phyloP scores from a whole-genome alignment of 1,140 invertebrate genomes.

The Spodoptera frugiperda region DNA sequence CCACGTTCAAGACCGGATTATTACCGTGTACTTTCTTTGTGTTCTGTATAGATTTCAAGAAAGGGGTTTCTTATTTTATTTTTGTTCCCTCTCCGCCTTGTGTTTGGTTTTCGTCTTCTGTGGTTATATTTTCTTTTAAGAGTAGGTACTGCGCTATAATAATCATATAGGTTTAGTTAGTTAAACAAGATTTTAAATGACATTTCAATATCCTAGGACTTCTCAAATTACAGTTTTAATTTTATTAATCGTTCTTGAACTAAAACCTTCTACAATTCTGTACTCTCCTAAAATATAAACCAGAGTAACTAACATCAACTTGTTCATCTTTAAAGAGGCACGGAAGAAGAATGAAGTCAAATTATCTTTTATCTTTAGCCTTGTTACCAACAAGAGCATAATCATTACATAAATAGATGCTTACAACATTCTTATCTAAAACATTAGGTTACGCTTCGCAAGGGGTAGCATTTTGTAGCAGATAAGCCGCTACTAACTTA shows the following conservation, averaged over 20 bases:
- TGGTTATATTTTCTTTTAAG: background rate
- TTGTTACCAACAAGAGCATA: background rate
- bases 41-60: background rate
- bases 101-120: background rate
- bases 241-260: no score
- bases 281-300: no score
- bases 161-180: background rate
- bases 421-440: background rate
- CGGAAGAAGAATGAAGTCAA: background rate
- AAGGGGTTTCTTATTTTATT: background rate
- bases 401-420: constrained; percentile 5
- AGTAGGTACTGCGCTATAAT: no score
- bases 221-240: no score
- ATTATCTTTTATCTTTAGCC: background rate
- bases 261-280: no score
- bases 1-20: constrained; percentile 15
- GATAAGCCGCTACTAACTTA: constrained; percentile 11
- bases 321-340: background rate
- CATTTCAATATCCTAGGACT: background rate
- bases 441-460: constrained; percentile 4
- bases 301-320: background rate
- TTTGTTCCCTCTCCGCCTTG: background rate
- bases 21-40: background rate
- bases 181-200: no score
- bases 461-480: background rate